These are phyloP conservation scores for Psittacus erithacus DNA, from an alignment of 2,113 vertebrate genomes.

Conservation along the genomic window DNA sequence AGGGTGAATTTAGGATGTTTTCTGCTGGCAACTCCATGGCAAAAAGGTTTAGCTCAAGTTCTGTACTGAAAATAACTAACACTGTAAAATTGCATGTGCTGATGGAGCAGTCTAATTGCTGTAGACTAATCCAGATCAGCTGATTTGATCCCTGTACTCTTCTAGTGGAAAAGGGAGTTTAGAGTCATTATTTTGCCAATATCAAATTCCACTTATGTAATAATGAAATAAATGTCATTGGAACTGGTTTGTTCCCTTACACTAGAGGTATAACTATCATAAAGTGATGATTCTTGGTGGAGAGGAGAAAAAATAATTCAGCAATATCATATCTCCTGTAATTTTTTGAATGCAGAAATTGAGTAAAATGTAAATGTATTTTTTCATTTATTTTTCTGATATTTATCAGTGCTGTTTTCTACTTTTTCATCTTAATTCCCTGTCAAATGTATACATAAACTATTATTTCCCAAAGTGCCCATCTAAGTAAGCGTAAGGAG, in stretches of 20 bases:
- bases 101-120: slow-evolving; percentile 5
- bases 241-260: not conserved
- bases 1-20: slow-evolving; percentile 43
- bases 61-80: slow-evolving; percentile 2
- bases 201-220: not conserved
- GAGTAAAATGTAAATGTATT: not conserved
- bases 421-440: not conserved
- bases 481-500: not conserved
- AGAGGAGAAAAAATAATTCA: not conserved
- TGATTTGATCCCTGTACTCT: slow-evolving; percentile 22
- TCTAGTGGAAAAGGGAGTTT: not conserved
- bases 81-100: not conserved
- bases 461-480: not conserved
- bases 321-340: not conserved
- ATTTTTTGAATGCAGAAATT: not conserved
- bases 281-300: not conserved
- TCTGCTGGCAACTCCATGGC: not conserved
- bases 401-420: not conserved
- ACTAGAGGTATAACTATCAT: not conserved
- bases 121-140: not conserved
- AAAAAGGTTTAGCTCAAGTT: slow-evolving; percentile 12
- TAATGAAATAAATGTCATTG: not conserved
- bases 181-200: slow-evolving; percentile 4
- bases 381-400: not conserved
- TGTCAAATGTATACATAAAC: not conserved